Evolutionary conservation across 2,797 vertebrate genomes (phyloP).

Genomic region (Gobio occitaniae): DNA sequence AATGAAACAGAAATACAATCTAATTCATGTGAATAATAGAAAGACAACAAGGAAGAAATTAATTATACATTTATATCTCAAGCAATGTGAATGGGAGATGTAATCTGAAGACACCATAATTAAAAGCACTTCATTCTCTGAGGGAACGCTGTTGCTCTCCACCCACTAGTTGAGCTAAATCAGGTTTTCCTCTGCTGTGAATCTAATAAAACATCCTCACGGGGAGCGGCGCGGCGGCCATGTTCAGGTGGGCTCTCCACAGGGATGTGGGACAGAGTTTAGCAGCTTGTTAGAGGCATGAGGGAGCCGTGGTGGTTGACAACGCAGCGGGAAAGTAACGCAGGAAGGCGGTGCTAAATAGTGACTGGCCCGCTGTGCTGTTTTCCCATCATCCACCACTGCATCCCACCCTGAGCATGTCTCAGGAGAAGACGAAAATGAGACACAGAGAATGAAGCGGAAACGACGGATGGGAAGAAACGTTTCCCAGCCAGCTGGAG

Average conservation of each 20-base stretch:
- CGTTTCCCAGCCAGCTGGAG: conserved; percentile 41
- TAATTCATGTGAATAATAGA: not conserved
- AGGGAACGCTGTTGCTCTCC: conserved; percentile 21
- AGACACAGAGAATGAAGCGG: not conserved
- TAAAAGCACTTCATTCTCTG: conserved; percentile 31
- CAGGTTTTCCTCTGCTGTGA: conserved; percentile 34
- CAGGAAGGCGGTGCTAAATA: conserved; percentile 43
- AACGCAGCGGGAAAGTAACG: conserved; percentile 48
- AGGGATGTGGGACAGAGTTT: conserved; percentile 57
- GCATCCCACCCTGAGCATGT: not conserved
- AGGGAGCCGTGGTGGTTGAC: conserved; percentile 48
- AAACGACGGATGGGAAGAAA: not conserved
- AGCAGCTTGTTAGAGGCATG: conserved; percentile 60
- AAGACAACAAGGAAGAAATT: not conserved
- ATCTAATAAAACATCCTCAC: conserved; percentile 40
- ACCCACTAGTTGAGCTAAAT: conserved; percentile 39
- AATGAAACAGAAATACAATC: not conserved
- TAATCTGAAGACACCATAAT: conserved; percentile 30
- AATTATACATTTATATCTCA: conserved; percentile 3
- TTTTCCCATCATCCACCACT: conserved; percentile 45
- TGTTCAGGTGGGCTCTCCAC: conserved; percentile 57
- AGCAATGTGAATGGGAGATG: conserved; percentile 16
- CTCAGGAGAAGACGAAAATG: conserved; percentile 12
- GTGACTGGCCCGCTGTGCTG: conserved; percentile 47
- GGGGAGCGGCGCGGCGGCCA: not conserved